These are phyloP conservation scores for Rhinichthys klamathensis DNA, from an alignment of 2,113 vertebrate genomes.

Conservation along the genomic window DNA sequence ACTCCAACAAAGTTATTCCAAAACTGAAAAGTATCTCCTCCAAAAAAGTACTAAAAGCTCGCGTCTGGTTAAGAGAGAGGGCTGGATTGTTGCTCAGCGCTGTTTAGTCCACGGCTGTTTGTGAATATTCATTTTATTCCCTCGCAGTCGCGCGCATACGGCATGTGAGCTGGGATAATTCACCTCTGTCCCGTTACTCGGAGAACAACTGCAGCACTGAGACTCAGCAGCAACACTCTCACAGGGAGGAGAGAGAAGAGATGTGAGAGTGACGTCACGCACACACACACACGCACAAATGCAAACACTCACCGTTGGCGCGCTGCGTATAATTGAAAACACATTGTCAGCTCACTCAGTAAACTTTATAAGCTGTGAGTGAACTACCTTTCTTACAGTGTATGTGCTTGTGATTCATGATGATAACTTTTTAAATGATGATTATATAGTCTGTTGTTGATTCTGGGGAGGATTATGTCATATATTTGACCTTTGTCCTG, in stretches of 20 bases:
- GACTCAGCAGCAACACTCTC: constrained; percentile 10
- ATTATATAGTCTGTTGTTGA: no score
- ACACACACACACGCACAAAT: background rate
- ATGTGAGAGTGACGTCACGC: constrained; percentile 62
- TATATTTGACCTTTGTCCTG: no score
- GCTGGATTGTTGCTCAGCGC: constrained; percentile 58
- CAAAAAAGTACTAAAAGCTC: background rate
- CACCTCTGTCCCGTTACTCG: constrained; percentile 64
- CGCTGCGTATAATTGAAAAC: constrained; percentile 72
- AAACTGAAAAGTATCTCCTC: constrained; percentile 1
- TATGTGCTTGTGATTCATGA: background rate
- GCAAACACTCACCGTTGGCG: constrained; percentile 29
- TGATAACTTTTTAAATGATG: no score
- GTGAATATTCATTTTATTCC: constrained; percentile 74
- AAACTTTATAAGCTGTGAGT: constrained; percentile 55
- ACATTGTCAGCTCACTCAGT: constrained; percentile 66
- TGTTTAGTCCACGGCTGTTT: constrained; percentile 61
- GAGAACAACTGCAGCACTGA: constrained; percentile 46
- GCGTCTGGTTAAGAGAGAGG: constrained; percentile 38
- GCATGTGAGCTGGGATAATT: constrained; percentile 53
- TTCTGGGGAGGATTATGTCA: no score
- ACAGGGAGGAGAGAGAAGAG: background rate
- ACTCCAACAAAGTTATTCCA: constrained; percentile 36
- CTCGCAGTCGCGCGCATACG: constrained; percentile 45
- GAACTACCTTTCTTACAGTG: background rate